phyloP scores from a whole-genome alignment of 2,113 vertebrate species.

The Numida meleagris region DNA sequence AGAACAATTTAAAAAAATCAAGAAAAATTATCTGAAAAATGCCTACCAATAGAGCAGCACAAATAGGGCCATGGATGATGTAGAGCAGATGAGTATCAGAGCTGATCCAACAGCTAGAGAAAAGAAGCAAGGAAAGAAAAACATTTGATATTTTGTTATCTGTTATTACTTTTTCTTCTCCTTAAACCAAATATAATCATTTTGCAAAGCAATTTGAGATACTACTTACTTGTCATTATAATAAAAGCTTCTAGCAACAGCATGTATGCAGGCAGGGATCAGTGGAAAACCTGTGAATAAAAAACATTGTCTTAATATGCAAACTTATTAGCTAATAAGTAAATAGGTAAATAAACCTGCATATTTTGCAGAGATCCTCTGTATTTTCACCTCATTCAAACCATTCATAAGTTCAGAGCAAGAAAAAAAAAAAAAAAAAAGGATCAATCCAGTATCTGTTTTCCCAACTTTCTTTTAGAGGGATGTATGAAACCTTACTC shows the following conservation, averaged over 20 bases:
- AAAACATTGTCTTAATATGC: background rate
- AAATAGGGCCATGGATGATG: constrained; percentile 97
- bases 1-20: background rate
- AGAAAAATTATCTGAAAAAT: background rate
- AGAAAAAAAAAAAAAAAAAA: too few relatives aligned
- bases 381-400: background rate
- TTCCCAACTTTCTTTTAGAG: background rate
- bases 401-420: background rate
- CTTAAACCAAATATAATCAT: background rate
- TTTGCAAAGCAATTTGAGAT: background rate
- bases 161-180: background rate
- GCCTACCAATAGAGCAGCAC: constrained; percentile 93
- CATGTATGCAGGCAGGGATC: constrained; percentile 92
- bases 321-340: background rate
- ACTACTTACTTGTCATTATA: constrained; percentile 95
- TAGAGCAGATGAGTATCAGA: constrained; percentile 96
- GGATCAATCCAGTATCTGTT: background rate
- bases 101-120: constrained; percentile 95
- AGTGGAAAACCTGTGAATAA: constrained; percentile 89
- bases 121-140: constrained; percentile 15
- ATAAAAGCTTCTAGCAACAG: constrained; percentile 91
- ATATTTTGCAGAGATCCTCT: background rate
- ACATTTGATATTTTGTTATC: background rate
- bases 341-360: background rate
- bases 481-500: background rate